Percentiles rank a stretch among this genome's conserved stretches.
Evolutionary conservation across 2,113 vertebrate species (phyloP).

Genomic region (Ophiodon elongatus): DNA sequence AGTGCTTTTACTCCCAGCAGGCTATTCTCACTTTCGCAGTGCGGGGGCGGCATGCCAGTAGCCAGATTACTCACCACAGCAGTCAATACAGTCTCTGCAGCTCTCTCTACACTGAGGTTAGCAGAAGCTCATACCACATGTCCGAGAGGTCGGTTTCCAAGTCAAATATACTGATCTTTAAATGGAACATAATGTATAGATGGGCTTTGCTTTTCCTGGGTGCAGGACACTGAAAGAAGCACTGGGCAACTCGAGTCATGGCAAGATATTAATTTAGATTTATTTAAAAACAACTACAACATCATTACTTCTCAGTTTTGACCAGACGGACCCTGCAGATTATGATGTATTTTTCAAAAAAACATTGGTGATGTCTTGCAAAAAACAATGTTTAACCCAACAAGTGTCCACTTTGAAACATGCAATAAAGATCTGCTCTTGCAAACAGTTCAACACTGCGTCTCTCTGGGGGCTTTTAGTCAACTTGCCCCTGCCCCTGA

Average conservation of each 20-base stretch:
- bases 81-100: conserved; percentile 47
- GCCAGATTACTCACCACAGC: conserved; percentile 56
- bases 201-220: background rate
- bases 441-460: background rate
- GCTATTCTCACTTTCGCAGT: conserved; percentile 51
- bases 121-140: background rate
- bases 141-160: conserved; percentile 9
- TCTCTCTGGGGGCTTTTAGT: background rate
- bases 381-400: background rate
- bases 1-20: conserved; percentile 54
- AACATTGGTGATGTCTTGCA: background rate
- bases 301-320: background rate
- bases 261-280: background rate
- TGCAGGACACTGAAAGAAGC: background rate
- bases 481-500: background rate
- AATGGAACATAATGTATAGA: background rate
- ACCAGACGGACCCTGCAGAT: background rate
- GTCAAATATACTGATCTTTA: background rate
- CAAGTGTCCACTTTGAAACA: conserved; percentile 9
- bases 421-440: background rate
- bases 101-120: conserved; percentile 2
- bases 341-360: background rate
- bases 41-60: conserved; percentile 56
- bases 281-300: background rate
- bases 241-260: background rate